Conservation (phyloP, 1,140 invertebrate genomes). For the Plodia interpunctella region DNA sequence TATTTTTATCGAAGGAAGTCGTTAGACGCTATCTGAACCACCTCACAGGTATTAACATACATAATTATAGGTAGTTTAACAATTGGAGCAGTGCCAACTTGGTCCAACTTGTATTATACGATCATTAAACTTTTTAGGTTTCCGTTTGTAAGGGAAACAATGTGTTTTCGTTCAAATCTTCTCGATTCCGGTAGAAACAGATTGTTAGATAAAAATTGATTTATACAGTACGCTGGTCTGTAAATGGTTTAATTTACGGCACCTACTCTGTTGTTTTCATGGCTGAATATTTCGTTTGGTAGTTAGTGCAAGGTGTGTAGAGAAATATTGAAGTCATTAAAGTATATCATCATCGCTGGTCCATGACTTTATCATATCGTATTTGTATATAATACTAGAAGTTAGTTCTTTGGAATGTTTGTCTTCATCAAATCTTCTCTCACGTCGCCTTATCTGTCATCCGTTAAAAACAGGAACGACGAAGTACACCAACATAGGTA, state of each 20-base stretch:
- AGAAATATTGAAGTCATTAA: background rate
- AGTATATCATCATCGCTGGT: background rate
- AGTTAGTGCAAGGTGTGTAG: background rate
- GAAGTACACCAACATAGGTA: too few species aligned
- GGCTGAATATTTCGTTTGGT: background rate
- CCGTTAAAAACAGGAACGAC: too few species aligned
- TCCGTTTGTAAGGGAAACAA: constrained; percentile 44
- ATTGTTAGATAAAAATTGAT: constrained; percentile 18
- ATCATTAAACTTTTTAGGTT: constrained; percentile 59
- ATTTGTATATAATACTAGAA: too few species aligned
- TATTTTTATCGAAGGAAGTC: constrained; percentile 75
- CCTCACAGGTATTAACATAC: constrained; percentile 71
- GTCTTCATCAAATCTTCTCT: too few species aligned
- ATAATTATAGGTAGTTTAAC: constrained; percentile 74
- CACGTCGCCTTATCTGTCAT: too few species aligned
- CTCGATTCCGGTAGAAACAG: constrained; percentile 18
- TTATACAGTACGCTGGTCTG: constrained; percentile 6
- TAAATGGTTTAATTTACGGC: constrained; percentile 6
- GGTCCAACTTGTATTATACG: constrained; percentile 51
- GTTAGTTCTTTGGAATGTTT: too few species aligned
- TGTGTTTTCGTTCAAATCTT: constrained; percentile 23
- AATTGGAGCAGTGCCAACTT: constrained; percentile 62
- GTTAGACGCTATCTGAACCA: constrained; percentile 71
- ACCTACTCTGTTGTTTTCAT: background rate
- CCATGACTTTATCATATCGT: too few species aligned